Conservation (phyloP, 1,140 invertebrate species). For the Drosophila sucinea region DNA sequence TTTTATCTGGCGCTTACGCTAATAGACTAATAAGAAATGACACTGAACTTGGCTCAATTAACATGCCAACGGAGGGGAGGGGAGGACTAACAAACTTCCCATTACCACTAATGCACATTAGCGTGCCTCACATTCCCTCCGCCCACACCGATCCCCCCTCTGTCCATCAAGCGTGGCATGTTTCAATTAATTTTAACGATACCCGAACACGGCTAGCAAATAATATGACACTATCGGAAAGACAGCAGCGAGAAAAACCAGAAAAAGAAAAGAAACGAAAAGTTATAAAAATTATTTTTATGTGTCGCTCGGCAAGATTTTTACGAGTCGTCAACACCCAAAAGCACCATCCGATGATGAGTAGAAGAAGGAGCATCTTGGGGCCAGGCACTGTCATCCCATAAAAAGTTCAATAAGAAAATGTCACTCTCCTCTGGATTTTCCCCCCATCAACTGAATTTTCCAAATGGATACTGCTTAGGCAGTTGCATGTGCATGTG, state of each 20-base stretch:
- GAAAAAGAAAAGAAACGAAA: slow-evolving; percentile 22
- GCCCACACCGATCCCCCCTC: slow-evolving; percentile 20
- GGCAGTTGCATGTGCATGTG: slow-evolving; percentile 48
- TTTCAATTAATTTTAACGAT: slow-evolving; percentile 74
- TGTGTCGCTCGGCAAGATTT: slow-evolving; percentile 47
- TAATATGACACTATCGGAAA: slow-evolving; percentile 38
- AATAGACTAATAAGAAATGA: slow-evolving; percentile 47
- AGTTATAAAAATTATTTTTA: slow-evolving; percentile 75
- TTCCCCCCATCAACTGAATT: neutral
- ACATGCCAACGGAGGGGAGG: slow-evolving; percentile 25
- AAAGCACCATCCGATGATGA: neutral
- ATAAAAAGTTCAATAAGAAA: slow-evolving; percentile 65
- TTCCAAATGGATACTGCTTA: slow-evolving; percentile 2
- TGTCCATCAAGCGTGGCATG: slow-evolving; percentile 38
- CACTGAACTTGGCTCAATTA: slow-evolving; percentile 61
- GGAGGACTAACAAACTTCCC: slow-evolving; percentile 42
- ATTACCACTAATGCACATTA: slow-evolving; percentile 56
- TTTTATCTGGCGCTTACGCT: slow-evolving; percentile 15
- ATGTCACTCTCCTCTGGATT: slow-evolving; percentile 35
- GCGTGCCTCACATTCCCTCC: slow-evolving; percentile 49
- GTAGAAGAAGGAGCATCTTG: slow-evolving; percentile 14
- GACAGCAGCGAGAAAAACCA: slow-evolving; percentile 14
- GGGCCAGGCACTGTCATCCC: slow-evolving; percentile 38
- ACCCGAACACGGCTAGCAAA: slow-evolving; percentile 38
- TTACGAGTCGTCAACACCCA: slow-evolving; percentile 52